Base-by-base conservation (phyloP, 2,888 invertebrate species). In the Mongoloraphidia duomilia region DNA sequence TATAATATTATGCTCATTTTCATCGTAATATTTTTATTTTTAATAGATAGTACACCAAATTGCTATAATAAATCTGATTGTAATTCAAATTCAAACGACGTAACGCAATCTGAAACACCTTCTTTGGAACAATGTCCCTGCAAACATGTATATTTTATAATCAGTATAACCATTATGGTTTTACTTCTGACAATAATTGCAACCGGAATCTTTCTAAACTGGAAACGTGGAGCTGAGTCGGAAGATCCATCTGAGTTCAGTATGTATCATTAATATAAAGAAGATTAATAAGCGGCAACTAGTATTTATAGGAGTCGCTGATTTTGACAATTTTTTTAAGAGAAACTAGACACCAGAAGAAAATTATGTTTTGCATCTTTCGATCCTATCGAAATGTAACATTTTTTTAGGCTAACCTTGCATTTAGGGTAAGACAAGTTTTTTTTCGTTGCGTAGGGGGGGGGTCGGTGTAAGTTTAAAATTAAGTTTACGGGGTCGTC, bases 131-230 rank as follows among this genome's bases (percentile, higher is more conserved):
- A 26, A 14, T 42, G 42, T 43, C 43, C 48, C 33, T 42, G 48
- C 14, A 48, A 48, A 37, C 48, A 48, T 42, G 38, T 48, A 13
- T 48, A 43, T 37, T 48, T 38, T 43, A 42, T 42, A 12, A 33
- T 48, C 12, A 43, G 40, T 26, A 26, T 48, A 36, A 38, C 39
- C 9, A 43, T 38, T 8, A 14, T 48, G 11, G 38, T 43, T 13
- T 43, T 48, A 42, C 42, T 48, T 26, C 26, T 43, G 9, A 48
- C 37, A 5, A 10, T 48, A n/a, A 48, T 48, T 26, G 38, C 48
- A 17, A 13, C 40, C n/a, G 14, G 36, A 37, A 48, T 48, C 1
- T 26, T 26, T 26, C 26, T 26, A 26, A 26, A 6, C 6, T 26
- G 26, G 26, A 26, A 26, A 26, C 26, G 26, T 26, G 6, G 26